These are phyloP conservation scores for Aurelia coerulea DNA, from an alignment of 30 jellyfish, hydroid and myxozoan genomes.

Conservation along the genomic window DNA sequence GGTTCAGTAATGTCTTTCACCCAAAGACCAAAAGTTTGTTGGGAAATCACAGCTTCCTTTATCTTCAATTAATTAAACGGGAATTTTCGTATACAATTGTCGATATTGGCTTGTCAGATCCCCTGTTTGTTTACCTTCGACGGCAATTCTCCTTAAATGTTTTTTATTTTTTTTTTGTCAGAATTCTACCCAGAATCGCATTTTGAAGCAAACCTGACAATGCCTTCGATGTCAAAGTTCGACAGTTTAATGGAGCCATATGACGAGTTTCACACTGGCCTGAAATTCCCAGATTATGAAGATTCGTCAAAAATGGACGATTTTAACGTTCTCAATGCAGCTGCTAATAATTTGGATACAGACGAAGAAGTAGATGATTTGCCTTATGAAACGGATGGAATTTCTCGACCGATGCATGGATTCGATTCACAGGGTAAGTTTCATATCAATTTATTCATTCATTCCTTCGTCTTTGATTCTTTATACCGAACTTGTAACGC, in stretches of 20 bases:
- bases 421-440: neutral
- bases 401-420: neutral
- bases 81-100: no score
- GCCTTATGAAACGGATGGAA: slow-evolving; percentile 65
- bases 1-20: no score
- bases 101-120: no score
- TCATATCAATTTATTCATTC: no score
- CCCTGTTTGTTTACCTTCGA: no score
- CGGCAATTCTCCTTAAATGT: no score
- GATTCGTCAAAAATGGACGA: slow-evolving; percentile 29
- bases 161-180: neutral
- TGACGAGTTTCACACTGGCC: slow-evolving; percentile 81
- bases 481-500: no score
- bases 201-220: slow-evolving; percentile 45
- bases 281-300: slow-evolving; percentile 56
- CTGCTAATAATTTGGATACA: slow-evolving; percentile 56
- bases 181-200: slow-evolving; percentile 51
- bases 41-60: no score
- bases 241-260: slow-evolving; percentile 86
- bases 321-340: slow-evolving; percentile 17
- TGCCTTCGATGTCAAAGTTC: slow-evolving; percentile 84
- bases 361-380: slow-evolving; percentile 79
- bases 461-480: no score
- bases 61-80: no score
- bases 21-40: no score